Base-by-base conservation (phyloP, 2,888 invertebrate species). In the Agrypnus murinus region DNA sequence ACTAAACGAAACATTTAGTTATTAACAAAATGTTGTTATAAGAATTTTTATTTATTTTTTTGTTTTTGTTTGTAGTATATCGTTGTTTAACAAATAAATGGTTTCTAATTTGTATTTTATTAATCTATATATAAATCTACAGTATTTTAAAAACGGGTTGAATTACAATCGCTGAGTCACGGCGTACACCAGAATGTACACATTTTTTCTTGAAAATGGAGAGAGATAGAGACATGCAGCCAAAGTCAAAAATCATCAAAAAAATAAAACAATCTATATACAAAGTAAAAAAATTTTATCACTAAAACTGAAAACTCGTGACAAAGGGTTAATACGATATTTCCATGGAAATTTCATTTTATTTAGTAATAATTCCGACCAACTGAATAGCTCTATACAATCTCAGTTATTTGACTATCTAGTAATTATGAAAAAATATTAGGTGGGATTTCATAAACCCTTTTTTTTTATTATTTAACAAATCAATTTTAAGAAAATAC, bases 321-420 rank as follows among this genome's bases (percentile, higher is more conserved):
- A 53, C 31, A 55, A 55, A 55, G 55, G 55, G 55, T 34, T 25
- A 53, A 53, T 53, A n/a, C n/a, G n/a, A n/a, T n/a, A n/a, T n/a
- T n/a, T n/a, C n/a, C n/a, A n/a, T 45, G 45, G 45, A n/a, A 45
- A 45, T 14, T 15, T n/a, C n/a, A n/a, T n/a, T n/a, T n/a, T n/a
- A n/a, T n/a, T n/a, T n/a, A n/a, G n/a, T n/a, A n/a, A n/a, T n/a
- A n/a, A n/a, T n/a, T n/a, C n/a, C n/a, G n/a, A n/a, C n/a, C n/a
- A n/a, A n/a, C n/a, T n/a, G n/a, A n/a, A n/a, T n/a, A n/a, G n/a
- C n/a, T n/a, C n/a, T n/a, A n/a, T n/a, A n/a, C n/a, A n/a, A n/a
- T n/a, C n/a, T n/a, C n/a, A n/a, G n/a, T n/a, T n/a, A n/a, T n/a
- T n/a, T n/a, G n/a, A n/a, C n/a, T n/a, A n/a, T n/a, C n/a, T n/a